Base-by-base conservation (phyloP, 2,113 vertebrate species). In the Neofelis nebulosa region DNA sequence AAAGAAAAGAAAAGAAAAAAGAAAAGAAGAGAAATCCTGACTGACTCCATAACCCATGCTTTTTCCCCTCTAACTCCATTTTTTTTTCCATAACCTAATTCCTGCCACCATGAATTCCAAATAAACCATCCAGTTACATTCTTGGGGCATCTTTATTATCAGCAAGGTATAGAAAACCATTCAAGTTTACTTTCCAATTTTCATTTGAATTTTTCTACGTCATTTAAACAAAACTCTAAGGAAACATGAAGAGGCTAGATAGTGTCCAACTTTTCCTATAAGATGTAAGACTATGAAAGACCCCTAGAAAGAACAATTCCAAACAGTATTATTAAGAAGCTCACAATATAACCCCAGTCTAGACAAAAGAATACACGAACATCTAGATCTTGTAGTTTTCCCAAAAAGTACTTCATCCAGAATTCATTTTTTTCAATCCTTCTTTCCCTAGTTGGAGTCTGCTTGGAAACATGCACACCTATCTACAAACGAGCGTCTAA, bases 401-500 rank as follows among this genome's bases (percentile, higher is more conserved):
- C 21, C 61, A 29, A 16, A 74, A 94, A 78, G 4, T 21, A 33
- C 13, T 87, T 73, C 45, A 76, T 66, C 38, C 29, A 57, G 21
- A 71, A 50, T 87, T 92, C 33, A 36, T 74, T 69, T 50, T 78
- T 68, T 91, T 80, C 7, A 63, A 21, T 29, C 7, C 16, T 1
- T 50, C 55, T 94, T 95, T 92, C 16, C 36, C 27, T 68, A 33
- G 7, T 38, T 92, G 21, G 55, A 38, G 19, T 89, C 86, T 73
- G 14, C 55, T 91, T 86, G 55, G 21, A 92, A 79, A 76, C 14
- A 41, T n/a, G 10, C 50, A 89, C 29, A 25, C 48, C 36, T 88
- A 74, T 87, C 61, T 91, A 86, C 63, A 97, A 85, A 68, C 0
- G 4, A 86, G 31, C n/a, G 91, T 97, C 95, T 69, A 65, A 48